A percentile compares a stretch with the other conserved stretches of the same genome.
phyloP scores from a whole-genome alignment of 2,888 invertebrate species.

The Cephus pygmeus region DNA sequence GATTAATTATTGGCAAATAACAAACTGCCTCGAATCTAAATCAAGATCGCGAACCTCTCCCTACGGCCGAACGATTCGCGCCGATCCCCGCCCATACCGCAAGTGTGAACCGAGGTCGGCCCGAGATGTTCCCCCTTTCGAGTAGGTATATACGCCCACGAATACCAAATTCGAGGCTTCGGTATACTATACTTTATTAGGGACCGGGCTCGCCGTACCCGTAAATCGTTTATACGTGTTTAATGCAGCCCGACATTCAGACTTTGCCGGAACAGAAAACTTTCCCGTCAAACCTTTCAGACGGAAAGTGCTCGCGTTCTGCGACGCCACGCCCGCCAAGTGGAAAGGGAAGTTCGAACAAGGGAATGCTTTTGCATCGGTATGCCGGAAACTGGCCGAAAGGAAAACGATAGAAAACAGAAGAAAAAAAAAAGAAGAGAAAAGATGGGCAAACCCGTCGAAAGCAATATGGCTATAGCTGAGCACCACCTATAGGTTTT shows the following conservation, averaged over 20 bases:
- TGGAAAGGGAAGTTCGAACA: conserved; percentile 44
- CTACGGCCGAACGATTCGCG: neutral
- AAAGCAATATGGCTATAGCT: conserved; percentile 35
- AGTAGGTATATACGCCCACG: neutral
- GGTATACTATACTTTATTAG: conserved; percentile 13
- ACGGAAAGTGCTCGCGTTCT: conserved; percentile 40
- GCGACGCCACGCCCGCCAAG: conserved; percentile 29
- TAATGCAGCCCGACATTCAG: conserved; percentile 53
- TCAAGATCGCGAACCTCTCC: neutral
- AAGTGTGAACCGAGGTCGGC: neutral
- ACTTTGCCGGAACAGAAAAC: conserved; percentile 40
- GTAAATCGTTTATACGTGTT: conserved; percentile 64
- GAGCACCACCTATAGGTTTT: neutral
- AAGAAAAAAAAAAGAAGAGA: conserved; percentile 10
- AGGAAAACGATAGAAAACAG: conserved; percentile 14
- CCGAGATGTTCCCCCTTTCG: neutral
- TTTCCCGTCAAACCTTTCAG: conserved; percentile 56
- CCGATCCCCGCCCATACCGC: neutral
- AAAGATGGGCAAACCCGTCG: conserved; percentile 20
- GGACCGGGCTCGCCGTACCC: conserved; percentile 31
- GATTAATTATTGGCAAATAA: conserved; percentile 56
- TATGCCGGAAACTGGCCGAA: conserved; percentile 50
- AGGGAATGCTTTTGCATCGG: conserved; percentile 65
- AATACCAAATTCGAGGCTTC: neutral
- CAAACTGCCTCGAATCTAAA: conserved; percentile 19